A percentile compares a stretch with the other conserved stretches of the same genome.
These are phyloP conservation scores for Pteronura brasiliensis DNA, from an alignment of 2,113 vertebrate species.

Conservation along the genomic window DNA sequence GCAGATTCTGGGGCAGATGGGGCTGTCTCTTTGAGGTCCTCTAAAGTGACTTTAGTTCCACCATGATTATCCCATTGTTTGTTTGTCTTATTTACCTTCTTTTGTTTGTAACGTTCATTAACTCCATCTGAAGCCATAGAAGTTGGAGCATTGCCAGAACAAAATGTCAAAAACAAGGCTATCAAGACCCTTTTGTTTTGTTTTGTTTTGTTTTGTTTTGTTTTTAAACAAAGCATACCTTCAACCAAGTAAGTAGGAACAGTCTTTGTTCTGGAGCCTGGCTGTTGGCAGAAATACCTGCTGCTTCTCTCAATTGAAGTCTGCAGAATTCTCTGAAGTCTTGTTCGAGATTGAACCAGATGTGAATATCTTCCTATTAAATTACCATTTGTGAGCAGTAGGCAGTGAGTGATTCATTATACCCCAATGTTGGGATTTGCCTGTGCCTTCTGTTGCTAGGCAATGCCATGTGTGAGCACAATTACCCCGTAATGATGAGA, in stretches of 20 bases:
- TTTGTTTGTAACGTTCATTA: background rate
- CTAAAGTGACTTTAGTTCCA: background rate
- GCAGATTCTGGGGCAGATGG: background rate
- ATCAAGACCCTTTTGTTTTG: background rate
- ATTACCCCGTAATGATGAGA: background rate
- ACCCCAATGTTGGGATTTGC: background rate
- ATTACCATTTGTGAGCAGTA: constrained; percentile 46
- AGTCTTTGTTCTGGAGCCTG: constrained; percentile 20
- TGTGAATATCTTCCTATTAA: constrained; percentile 43
- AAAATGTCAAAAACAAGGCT: constrained; percentile 13
- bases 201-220: background rate
- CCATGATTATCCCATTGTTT: background rate
- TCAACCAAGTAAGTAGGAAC: background rate
- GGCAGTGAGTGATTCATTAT: constrained; percentile 44
- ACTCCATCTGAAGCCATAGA: background rate
- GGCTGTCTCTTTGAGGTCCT: background rate
- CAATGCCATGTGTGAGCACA: background rate
- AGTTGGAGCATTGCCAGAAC: background rate
- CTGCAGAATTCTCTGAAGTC: background rate
- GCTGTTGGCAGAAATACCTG: constrained; percentile 19
- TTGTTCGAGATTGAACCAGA: constrained; percentile 30
- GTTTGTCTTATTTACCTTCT: background rate
- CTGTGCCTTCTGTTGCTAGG: background rate
- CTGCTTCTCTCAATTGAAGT: background rate
- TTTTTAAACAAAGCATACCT: constrained; percentile 22